A percentile compares a stretch with the other conserved stretches of the same genome.
These are phyloP conservation scores for Acanthosepion esculentum DNA, from an alignment of 2,888 invertebrate genomes.

Conservation along the genomic window DNA sequence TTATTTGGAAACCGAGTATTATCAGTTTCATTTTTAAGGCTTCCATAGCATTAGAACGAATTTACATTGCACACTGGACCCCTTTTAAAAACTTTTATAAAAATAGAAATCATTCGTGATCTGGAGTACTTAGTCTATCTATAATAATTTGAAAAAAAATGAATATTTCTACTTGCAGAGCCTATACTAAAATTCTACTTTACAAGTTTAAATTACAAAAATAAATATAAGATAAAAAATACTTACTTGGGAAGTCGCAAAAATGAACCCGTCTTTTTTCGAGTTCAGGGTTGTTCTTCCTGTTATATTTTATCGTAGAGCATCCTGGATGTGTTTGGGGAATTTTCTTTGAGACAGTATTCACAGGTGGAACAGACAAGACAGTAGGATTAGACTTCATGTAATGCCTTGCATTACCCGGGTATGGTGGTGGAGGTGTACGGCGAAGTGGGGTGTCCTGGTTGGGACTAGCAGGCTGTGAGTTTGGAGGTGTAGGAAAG, in stretches of 20 bases:
- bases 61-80: too few relatives aligned
- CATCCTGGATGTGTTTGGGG: slow-evolving; percentile 74
- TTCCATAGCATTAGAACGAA: too few relatives aligned
- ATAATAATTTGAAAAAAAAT: too few relatives aligned
- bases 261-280: slow-evolving; percentile 96
- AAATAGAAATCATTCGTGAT: too few relatives aligned
- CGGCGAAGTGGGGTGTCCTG: slow-evolving; percentile 59
- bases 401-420: slow-evolving; percentile 54
- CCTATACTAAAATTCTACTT: too few relatives aligned
- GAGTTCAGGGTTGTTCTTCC: slow-evolving; percentile 95
- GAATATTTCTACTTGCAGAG: too few relatives aligned
- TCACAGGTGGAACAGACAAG: slow-evolving; percentile 52
- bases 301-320: slow-evolving; percentile 84
- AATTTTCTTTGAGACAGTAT: slow-evolving; percentile 54
- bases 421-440: slow-evolving; percentile 70
- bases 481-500: slow-evolving; percentile 69
- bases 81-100: too few relatives aligned
- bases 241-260: slow-evolving; percentile 87
- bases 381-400: slow-evolving; percentile 47
- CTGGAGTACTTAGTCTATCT: too few relatives aligned
- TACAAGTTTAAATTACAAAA: too few relatives aligned
- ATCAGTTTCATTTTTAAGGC: too few relatives aligned
- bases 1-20: too few relatives aligned
- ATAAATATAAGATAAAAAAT: background rate
- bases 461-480: slow-evolving; percentile 69